Percentiles rank a stretch among this genome's conserved stretches.
These are phyloP conservation scores for Hycleus cichorii DNA, from an alignment of 1,140 invertebrate species.

Conservation along the genomic window DNA sequence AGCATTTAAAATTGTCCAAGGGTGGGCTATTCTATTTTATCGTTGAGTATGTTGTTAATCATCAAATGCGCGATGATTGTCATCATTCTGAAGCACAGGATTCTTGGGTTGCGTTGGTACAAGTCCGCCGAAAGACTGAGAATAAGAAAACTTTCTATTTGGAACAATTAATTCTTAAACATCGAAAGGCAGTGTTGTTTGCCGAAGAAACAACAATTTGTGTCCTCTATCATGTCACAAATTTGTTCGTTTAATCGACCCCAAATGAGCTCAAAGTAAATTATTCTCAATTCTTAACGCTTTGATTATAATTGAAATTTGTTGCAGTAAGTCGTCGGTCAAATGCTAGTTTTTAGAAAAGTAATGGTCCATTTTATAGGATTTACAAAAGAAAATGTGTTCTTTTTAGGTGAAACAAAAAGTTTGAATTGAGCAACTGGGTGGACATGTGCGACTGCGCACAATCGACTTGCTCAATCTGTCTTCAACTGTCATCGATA, in stretches of 20 bases:
- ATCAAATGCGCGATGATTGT: slow-evolving; percentile 97
- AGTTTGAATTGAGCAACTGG: no score
- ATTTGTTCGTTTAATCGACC: slow-evolving; percentile 91
- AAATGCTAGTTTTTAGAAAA: no score
- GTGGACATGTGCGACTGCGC: no score
- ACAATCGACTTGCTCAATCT: no score
- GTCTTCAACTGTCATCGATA: no score
- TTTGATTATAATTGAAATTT: background rate
- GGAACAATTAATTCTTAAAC: slow-evolving; percentile 95
- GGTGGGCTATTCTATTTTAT: slow-evolving; percentile 77
- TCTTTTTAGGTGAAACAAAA: no score
- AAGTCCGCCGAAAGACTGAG: slow-evolving; percentile 77
- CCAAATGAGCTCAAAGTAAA: slow-evolving; percentile 80
- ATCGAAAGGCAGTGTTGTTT: slow-evolving; percentile 97
- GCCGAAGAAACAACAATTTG: slow-evolving; percentile 86
- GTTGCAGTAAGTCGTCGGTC: background rate
- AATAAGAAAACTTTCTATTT: slow-evolving; percentile 98
- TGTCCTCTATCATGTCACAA: slow-evolving; percentile 83
- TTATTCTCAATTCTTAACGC: slow-evolving; percentile 13
- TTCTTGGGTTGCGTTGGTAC: slow-evolving; percentile 89
- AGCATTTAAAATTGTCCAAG: slow-evolving; percentile 94
- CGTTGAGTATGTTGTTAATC: slow-evolving; percentile 85
- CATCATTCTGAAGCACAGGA: slow-evolving; percentile 95
- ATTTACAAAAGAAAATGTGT: no score
- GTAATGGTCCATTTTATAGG: no score